Percentiles rank a stretch among this genome's conserved stretches.
Evolutionary conservation across 2,113 vertebrate species (phyloP).

Genomic region (Clarias macrocephalus): DNA sequence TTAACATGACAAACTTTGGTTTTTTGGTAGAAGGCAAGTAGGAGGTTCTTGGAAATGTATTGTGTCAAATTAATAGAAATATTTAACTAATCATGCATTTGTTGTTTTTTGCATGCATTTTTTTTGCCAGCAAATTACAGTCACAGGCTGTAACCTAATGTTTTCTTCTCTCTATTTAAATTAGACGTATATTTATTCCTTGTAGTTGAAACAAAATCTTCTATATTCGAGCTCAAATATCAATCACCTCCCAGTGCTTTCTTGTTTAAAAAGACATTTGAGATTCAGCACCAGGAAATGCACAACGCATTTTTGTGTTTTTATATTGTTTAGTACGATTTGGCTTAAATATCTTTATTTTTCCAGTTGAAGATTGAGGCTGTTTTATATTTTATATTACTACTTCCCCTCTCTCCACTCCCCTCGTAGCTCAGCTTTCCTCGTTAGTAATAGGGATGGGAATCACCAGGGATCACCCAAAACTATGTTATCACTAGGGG

Average conservation of each 20-base stretch:
- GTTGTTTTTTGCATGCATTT: neutral
- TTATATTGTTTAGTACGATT: neutral
- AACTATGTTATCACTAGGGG: no score
- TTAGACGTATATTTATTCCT: neutral
- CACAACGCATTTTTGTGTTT: neutral
- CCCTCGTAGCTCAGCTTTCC: no score
- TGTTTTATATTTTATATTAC: no score
- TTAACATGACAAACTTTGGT: no score
- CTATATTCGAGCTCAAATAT: neutral
- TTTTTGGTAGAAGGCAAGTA: no score
- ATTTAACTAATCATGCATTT: no score
- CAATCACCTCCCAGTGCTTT: neutral
- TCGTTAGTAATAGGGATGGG: no score
- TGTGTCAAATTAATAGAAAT: no score
- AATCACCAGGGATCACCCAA: no score
- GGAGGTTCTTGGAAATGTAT: no score
- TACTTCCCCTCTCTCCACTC: no score
- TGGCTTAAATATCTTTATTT: neutral
- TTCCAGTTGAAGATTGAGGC: neutral
- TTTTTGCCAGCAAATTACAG: neutral
- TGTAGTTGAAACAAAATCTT: neutral
- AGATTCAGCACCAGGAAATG: neutral
- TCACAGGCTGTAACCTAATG: neutral
- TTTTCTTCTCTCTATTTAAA: neutral
- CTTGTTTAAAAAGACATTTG: neutral